Conservation (phyloP, 2,888 invertebrate genomes). For the Xylota segnis region DNA sequence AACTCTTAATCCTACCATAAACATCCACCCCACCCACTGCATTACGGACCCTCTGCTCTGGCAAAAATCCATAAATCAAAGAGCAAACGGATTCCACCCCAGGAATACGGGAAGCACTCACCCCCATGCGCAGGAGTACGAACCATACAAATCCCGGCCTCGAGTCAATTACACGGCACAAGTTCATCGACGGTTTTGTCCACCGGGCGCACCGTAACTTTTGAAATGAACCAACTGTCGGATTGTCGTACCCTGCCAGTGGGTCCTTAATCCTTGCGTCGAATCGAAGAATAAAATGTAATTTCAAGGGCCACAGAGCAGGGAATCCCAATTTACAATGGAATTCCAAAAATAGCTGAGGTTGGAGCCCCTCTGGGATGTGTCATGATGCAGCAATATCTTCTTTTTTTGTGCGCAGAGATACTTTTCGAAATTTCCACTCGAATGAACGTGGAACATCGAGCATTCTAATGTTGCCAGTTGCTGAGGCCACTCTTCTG, state of each 20-base stretch:
- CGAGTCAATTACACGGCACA: constrained; percentile 56
- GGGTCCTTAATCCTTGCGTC: constrained; percentile 71
- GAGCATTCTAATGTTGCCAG: not conserved
- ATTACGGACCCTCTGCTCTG: constrained; percentile 11
- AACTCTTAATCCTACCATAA: constrained; percentile 69
- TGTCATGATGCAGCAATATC: constrained; percentile 36
- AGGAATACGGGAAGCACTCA: constrained; percentile 5
- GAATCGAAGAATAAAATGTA: constrained; percentile 65
- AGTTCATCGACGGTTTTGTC: constrained; percentile 31
- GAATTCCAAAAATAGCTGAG: constrained; percentile 57
- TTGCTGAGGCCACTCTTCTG: not conserved
- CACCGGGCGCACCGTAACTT: constrained; percentile 24
- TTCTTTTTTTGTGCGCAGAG: not conserved
- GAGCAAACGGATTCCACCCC: constrained; percentile 52
- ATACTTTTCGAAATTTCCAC: constrained; percentile 26
- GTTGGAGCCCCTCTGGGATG: constrained; percentile 35
- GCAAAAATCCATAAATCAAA: constrained; percentile 58
- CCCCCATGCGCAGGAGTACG: constrained; percentile 1
- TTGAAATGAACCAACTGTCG: constrained; percentile 67
- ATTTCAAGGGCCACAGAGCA: constrained; percentile 75
- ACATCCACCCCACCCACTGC: constrained; percentile 44
- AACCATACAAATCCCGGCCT: constrained; percentile 48
- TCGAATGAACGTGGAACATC: constrained; percentile 33
- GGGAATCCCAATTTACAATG: constrained; percentile 51
- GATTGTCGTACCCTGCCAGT: constrained; percentile 28